Base-by-base conservation (phyloP, 2,888 invertebrate species). In the Ferrisia virgata region DNA sequence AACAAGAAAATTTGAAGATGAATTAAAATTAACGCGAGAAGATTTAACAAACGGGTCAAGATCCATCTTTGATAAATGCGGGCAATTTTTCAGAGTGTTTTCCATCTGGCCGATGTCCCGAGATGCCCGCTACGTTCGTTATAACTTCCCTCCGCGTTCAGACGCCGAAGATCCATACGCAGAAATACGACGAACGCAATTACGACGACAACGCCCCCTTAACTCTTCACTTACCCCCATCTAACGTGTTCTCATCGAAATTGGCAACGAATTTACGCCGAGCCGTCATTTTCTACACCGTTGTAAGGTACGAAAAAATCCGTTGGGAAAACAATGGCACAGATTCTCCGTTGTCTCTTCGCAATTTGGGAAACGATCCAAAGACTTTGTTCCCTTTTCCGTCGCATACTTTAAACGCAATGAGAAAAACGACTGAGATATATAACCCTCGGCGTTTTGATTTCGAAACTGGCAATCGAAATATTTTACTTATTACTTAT, bases 201-300 rank as follows among this genome's bases (percentile, higher is more conserved):
- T 80, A 80, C 80, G 80, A 80, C 47, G 80, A 43, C 80, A 80
- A 47, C 72, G 72, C 36, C 31, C 53, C 22, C 80, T 47, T 43
- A 31, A 80, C 80, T 47, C 47, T 47, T 47, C 47, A n/a, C 47
- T 47, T 53, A 36, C 31, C 80, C 43, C 28, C 80, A 47, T 43
- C 80, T 31, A 47, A 72, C 72, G 72, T 36, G 72, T 72, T 72
- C 80, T 80, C 47, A 80, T 82, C 82, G 64, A 69, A 82, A 82
- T 82, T 82, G 82, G 82, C 82, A 82, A 36, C 82, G 82, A 82
- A 82, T 82, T 82, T 82, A 82, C 82, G 82, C 82, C 82, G 82
- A 82, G 82, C 69, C 36, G 64, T 53, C 58, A 58, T 36, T 82
- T 82, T 82, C 39, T 58, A 40, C 79, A 79, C 43, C 43, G 43